A percentile compares a stretch with the other conserved stretches of the same genome.
Evolutionary conservation across 2,113 vertebrate species (phyloP).

Genomic region (Phalacrocorax brasilianus): DNA sequence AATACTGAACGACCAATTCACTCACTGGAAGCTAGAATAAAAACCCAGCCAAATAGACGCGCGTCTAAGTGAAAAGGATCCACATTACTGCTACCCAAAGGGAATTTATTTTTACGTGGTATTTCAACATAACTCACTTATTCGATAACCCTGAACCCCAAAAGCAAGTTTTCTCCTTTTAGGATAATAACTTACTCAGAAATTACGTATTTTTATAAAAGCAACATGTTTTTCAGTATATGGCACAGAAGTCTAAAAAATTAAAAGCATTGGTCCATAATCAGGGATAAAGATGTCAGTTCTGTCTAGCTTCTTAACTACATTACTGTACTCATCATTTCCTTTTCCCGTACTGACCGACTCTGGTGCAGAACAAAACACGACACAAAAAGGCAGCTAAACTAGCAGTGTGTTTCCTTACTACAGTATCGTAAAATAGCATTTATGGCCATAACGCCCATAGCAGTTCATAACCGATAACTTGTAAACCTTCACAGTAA

Average conservation of each 20-base stretch:
- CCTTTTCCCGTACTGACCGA: not conserved
- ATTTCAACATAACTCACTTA: not conserved
- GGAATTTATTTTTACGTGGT: not conserved
- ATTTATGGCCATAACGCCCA: not conserved
- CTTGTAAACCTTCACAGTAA: not conserved
- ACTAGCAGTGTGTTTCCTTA: not conserved
- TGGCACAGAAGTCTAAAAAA: not conserved
- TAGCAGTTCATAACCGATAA: not conserved
- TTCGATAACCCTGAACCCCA: not conserved
- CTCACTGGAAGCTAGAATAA: not conserved
- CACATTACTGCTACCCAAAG: not conserved
- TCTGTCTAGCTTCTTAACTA: not conserved
- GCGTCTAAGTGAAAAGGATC: not conserved
- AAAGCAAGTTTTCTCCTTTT: not conserved
- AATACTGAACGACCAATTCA: not conserved
- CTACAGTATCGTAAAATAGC: not conserved
- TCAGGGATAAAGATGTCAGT: not conserved
- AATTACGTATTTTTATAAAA: not conserved
- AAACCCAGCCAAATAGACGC: not conserved
- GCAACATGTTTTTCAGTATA: not conserved
- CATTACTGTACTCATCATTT: not conserved
- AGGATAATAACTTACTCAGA: not conserved
- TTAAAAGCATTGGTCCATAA: not conserved
- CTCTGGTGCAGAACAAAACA: not conserved
- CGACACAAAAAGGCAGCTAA: not conserved